Percentiles rank a stretch among this genome's conserved stretches.
Conservation (phyloP, 2,888 invertebrate species). For the Torymus texanus region DNA sequence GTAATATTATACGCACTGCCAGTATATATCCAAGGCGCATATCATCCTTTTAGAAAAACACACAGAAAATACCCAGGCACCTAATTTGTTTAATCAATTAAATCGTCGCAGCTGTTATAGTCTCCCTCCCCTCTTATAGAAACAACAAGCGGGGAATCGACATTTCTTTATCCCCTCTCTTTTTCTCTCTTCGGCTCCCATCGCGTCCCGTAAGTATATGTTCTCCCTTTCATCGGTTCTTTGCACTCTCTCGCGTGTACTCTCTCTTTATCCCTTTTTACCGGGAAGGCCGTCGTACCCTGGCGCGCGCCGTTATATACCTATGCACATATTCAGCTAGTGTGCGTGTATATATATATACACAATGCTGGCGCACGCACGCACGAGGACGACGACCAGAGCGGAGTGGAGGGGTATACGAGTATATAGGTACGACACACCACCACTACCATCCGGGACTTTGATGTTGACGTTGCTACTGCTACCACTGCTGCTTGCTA, state of each 20-base stretch:
- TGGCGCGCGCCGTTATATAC: neutral
- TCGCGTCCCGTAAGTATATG: neutral
- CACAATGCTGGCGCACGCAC: conserved; percentile 8
- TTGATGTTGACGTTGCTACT: conserved; percentile 15
- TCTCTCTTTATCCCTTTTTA: conserved; percentile 44
- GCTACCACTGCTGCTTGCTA: no score
- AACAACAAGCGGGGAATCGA: conserved; percentile 24
- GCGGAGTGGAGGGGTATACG: no score
- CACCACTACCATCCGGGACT: conserved; percentile 27
- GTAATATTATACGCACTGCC: no score
- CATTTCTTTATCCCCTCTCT: conserved; percentile 48
- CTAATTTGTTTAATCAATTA: conserved; percentile 20
- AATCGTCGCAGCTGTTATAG: conserved; percentile 30
- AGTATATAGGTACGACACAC: neutral
- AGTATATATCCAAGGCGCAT: no score
- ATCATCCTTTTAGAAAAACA: no score
- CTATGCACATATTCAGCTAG: neutral
- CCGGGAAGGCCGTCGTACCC: conserved; percentile 49
- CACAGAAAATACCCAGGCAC: no score
- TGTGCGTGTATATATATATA: neutral
- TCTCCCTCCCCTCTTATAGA: neutral
- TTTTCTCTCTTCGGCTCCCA: conserved; percentile 8
- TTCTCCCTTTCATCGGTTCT: conserved; percentile 54
- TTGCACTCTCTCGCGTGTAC: conserved; percentile 18
- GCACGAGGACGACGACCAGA: conserved; percentile 29